A percentile compares a stretch with the other conserved stretches of the same genome.
These are phyloP conservation scores for Tamandua tetradactyla DNA, from an alignment of 2,797 vertebrate genomes.

Conservation along the genomic window DNA sequence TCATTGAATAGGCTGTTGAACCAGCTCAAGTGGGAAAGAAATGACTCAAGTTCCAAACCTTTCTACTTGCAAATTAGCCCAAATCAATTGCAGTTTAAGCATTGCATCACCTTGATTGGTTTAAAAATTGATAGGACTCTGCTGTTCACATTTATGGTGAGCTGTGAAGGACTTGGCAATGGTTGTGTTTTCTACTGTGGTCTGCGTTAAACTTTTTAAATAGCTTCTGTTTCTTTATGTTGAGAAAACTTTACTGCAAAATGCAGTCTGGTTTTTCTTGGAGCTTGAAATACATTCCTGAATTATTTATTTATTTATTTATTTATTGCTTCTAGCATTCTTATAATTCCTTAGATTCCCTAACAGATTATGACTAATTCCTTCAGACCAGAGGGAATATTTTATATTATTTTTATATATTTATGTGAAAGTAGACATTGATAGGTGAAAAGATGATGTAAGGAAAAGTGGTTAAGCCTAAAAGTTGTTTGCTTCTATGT, in stretches of 20 bases:
- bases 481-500: not conserved
- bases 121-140: conserved; percentile 63
- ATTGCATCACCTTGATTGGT: conserved; percentile 58
- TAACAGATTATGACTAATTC: not conserved
- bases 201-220: conserved; percentile 54
- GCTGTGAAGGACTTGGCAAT: conserved; percentile 50
- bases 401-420: not conserved
- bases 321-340: not conserved
- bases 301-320: too few relatives aligned
- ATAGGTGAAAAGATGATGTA: not conserved
- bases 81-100: conserved; percentile 72
- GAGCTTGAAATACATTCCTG: not conserved
- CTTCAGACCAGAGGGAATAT: not conserved
- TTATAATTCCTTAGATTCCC: not conserved
- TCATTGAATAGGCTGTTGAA: conserved; percentile 67
- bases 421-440: not conserved
- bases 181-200: conserved; percentile 9
- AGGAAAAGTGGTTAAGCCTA: not conserved
- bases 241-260: conserved; percentile 18
- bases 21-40: conserved; percentile 61
- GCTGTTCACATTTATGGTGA: conserved; percentile 42
- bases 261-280: not conserved
- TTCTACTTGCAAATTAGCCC: conserved; percentile 74
- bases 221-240: not conserved
- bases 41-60: conserved; percentile 78